Conservation (phyloP, 2,113 vertebrate genomes). For the Odobenus rosmarus region DNA sequence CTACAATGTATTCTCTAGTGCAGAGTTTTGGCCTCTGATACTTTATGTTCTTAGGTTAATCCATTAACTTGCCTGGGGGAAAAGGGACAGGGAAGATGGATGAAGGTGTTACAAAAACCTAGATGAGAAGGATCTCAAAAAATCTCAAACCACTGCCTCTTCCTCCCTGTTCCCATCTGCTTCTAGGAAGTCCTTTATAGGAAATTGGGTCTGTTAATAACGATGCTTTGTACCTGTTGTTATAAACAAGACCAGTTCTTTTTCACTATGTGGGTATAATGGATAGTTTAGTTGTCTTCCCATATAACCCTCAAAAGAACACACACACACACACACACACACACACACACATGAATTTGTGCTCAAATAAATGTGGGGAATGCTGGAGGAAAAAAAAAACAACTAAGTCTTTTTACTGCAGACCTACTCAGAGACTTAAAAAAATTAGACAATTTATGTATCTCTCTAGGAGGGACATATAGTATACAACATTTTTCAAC, state of each 20-base stretch:
- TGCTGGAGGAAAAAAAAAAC: neutral
- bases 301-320: neutral
- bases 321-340: neutral
- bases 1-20: slow-evolving; percentile 26
- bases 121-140: slow-evolving; percentile 26
- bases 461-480: neutral
- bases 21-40: slow-evolving; percentile 66
- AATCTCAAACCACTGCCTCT: neutral
- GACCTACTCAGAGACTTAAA: neutral
- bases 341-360: neutral
- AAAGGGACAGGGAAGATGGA: slow-evolving; percentile 51
- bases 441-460: neutral
- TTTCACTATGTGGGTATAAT: neutral
- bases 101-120: slow-evolving; percentile 47
- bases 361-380: neutral
- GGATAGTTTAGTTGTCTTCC: neutral
- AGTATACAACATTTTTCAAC: neutral
- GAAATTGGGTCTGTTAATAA: neutral
- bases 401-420: neutral
- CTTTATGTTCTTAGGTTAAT: slow-evolving; percentile 42
- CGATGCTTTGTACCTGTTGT: neutral
- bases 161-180: neutral
- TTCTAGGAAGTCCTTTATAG: neutral
- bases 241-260: neutral
- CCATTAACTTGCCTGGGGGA: slow-evolving; percentile 46